Evolutionary conservation across 2,797 vertebrate species (phyloP), one percentile per base, ranked within the genome.

Genomic region (Catharus ustulatus): DNA sequence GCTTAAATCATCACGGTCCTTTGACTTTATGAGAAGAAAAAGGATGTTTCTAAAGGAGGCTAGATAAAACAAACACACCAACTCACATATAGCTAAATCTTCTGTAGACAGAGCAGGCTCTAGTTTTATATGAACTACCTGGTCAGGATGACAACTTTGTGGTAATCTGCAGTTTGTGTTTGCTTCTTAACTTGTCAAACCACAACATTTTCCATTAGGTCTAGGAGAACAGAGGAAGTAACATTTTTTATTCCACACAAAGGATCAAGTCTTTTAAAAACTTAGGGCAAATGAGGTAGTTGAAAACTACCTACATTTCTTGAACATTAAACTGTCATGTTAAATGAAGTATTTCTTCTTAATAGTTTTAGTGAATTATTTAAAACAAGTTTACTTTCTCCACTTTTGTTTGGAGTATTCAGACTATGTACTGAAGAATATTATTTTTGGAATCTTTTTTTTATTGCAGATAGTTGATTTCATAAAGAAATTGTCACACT

Each of bases 401-500:
- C 13, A 29, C 6, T 85, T 85, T 45, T 45, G 7, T 87, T 80
- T 55, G 8, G 6, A 67, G 3, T 40, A 54, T 58, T 85, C 46
- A 81, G 38, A 46, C 21, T 51, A 30, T 9, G 5, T 80, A 79
- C 27, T 34, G 52, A 90, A 69, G 27, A 88, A 36, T 20, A 62
- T 3, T 48, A 63, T 69, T 93, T 91, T 59, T 43, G 64, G 15
- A 93, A 54, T 32, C 19, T 24, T 34, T 80, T 80, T 69, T 6
- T 66, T 59, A 45, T 57, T 59, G 40, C 11, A 90, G 52, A 17
- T 32, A 87, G 49, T 13, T 85, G 27, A 87, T 86, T 92, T 87
- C 52, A 58, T 84, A 89, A 88, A 84, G 64, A 72, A 88, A 76
- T 46, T 92, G 36, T 73, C 66, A 86, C 57, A 91, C 84, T 74